Evolutionary conservation across 2,888 invertebrate species (phyloP).

Genomic region (Steinernema carpocapsae): DNA sequence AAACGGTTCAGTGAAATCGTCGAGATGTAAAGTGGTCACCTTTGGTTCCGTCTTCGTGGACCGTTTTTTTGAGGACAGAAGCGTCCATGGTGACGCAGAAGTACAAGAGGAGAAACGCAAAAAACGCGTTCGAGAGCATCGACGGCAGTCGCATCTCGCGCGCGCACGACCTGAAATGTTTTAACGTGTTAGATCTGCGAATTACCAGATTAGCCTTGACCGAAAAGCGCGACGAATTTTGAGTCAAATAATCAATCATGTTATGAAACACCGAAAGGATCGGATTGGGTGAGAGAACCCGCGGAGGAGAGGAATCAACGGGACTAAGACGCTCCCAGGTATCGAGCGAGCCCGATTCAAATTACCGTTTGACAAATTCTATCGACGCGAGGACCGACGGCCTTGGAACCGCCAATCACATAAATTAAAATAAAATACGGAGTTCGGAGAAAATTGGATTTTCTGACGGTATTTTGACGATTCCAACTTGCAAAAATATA

Average conservation of each 20-base stretch:
- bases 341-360: neutral
- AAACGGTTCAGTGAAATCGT: neutral
- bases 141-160: conserved; percentile 8
- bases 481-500: no score
- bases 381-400: no score
- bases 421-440: no score
- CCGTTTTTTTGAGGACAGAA: conserved; percentile 13
- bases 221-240: neutral
- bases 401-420: no score
- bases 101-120: neutral
- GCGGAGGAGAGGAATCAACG: no score
- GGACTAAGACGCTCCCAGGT: neutral
- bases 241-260: neutral
- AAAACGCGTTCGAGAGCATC: conserved; percentile 1
- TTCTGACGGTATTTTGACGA: no score
- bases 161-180: conserved; percentile 11
- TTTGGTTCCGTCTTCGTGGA: conserved; percentile 29
- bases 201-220: conserved; percentile 15
- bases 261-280: neutral
- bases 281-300: no score
- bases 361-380: no score
- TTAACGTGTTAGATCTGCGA: neutral
- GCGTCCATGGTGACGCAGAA: neutral
- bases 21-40: neutral
- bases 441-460: no score